Evolutionary conservation across 2,797 vertebrate species (phyloP).

Genomic region (Arremon aurantiirostris): DNA sequence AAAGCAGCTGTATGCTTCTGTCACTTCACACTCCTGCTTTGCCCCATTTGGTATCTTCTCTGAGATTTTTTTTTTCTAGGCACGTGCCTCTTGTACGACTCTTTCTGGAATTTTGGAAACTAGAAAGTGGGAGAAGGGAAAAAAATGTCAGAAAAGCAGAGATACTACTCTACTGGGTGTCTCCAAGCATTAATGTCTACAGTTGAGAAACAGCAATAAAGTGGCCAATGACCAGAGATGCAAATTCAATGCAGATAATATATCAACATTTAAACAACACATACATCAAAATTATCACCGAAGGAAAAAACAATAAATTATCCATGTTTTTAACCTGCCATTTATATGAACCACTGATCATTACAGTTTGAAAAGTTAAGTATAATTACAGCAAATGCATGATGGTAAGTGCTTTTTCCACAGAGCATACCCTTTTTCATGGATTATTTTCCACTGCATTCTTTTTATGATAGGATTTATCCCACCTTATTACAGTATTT

Average conservation of each 20-base stretch:
- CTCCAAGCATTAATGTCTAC: not conserved
- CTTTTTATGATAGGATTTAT: not conserved
- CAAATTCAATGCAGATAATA: not conserved
- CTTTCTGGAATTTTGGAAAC: not conserved
- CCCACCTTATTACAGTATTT: not conserved
- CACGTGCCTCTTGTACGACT: not conserved
- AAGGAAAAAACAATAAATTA: not conserved
- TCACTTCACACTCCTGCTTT: not conserved
- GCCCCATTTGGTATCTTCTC: not conserved
- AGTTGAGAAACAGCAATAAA: not conserved
- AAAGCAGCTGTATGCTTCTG: not conserved
- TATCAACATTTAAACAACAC: not conserved
- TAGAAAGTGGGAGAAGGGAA: not conserved
- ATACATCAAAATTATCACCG: not conserved
- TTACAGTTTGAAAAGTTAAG: conserved; percentile 4
- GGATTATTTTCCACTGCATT: conserved; percentile 1
- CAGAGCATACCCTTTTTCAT: not conserved
- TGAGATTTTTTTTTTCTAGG: not conserved
- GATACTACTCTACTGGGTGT: not conserved
- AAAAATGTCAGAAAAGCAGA: not conserved
- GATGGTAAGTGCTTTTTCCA: not conserved
- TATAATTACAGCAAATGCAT: not conserved
- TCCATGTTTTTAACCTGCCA: not conserved
- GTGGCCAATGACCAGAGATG: not conserved
- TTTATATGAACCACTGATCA: not conserved